Base-by-base conservation (phyloP, 2,888 invertebrate species). In the Drosophila setosimentum region DNA sequence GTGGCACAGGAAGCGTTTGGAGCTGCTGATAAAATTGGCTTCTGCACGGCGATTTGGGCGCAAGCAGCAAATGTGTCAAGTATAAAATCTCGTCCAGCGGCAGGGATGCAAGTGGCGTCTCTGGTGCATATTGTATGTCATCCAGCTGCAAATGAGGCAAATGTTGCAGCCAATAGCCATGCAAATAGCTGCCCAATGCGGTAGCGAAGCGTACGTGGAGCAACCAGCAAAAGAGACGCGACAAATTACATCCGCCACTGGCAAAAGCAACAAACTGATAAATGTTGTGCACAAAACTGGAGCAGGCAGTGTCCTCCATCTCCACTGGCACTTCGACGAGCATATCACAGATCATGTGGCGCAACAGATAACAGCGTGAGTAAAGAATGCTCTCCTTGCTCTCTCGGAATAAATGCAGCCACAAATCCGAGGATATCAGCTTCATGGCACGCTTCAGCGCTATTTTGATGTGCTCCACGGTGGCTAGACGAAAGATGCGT, bases 261-360 rank as follows among this genome's bases (percentile, higher is more conserved):
- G 21, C 24, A 11, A 57, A 8, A 45, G 24, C 51, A 0, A 74
- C 71, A 51, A 82, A 84, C 0, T 29, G 16, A 42, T 73, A 83
- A 21, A 88, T 62, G 18, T 73, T 69, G 32, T 90, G 83, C 50
- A 87, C 58, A 65, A 87, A 87, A 6, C 50, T 30, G 8, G 48
- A 18, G 18, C 53, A 24, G 6, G 65, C 51, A 7, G 21, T 45
- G 5, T 61, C 69, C 27, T 68, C 74, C 11, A 13, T 30, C 1
- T 29, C 27, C 27, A 27, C 33, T 18, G 8, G 27, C 3, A 18
- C 11, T 3, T 27, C 54, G 8, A 13, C 13, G 4, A 85, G 58
- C 60, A 74, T 73, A 68, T 82, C 84, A 74, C 89, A 87, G 67
- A 85, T 78, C 74, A 85, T 82, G 50, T 83, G 76, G 11, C 87